Evolutionary conservation across 2,797 vertebrate species (phyloP).

Genomic region (Emys orbicularis): DNA sequence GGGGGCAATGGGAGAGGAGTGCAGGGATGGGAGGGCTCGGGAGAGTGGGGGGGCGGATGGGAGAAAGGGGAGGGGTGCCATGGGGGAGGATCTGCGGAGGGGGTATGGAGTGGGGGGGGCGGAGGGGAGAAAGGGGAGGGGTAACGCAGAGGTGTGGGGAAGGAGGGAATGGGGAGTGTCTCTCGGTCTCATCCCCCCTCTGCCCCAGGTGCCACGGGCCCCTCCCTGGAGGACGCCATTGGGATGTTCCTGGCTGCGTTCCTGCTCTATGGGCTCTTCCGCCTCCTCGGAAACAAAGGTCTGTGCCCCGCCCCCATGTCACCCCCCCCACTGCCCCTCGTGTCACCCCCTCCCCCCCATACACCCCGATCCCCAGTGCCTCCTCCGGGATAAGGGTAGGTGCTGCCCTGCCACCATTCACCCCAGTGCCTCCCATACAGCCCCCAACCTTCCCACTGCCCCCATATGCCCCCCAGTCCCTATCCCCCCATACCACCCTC

Average conservation of each 20-base stretch:
- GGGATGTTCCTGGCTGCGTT: constrained; percentile 90
- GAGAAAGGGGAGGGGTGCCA: no score
- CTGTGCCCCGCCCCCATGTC: neutral
- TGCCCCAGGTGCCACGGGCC: constrained; percentile 82
- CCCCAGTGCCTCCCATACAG: no score
- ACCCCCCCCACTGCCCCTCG: no score
- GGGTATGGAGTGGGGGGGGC: neutral
- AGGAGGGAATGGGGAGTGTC: neutral
- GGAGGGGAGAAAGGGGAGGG: no score
- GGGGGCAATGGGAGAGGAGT: no score
- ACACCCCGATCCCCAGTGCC: no score
- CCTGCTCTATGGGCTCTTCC: constrained; percentile 86
- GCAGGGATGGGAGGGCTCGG: neutral
- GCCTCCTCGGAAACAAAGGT: constrained; percentile 79
- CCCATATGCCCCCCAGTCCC: neutral
- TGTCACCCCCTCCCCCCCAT: no score
- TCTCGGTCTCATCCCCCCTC: neutral
- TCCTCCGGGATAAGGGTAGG: no score
- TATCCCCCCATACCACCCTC: neutral
- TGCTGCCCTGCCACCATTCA: no score
- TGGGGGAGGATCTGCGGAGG: neutral
- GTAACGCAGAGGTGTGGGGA: neutral
- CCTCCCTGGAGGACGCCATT: constrained; percentile 87
- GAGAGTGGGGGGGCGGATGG: neutral
- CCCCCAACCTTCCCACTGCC: neutral